Conservation (phyloP, 2,888 invertebrate genomes). For the Ctenicera cuprea region DNA sequence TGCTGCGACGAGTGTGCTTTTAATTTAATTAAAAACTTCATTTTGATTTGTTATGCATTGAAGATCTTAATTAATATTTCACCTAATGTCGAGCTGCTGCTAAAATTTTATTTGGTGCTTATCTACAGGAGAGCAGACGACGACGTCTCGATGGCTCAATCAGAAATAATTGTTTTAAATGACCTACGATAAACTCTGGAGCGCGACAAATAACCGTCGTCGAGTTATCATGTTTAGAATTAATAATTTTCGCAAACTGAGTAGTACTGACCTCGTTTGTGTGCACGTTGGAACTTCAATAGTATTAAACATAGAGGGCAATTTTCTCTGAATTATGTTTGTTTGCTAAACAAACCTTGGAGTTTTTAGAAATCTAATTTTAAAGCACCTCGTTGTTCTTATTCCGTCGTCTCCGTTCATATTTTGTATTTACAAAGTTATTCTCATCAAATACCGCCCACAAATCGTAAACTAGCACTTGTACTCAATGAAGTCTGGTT, state of each 20-base stretch:
- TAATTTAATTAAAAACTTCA: neutral
- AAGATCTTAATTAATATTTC: constrained; percentile 1
- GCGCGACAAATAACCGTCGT: constrained; percentile 4
- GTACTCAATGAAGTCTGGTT: no score
- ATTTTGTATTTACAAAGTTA: no score
- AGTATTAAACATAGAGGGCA: constrained; percentile 2
- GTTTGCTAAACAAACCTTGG: constrained; percentile 21
- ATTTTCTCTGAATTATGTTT: constrained; percentile 16
- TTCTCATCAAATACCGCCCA: no score
- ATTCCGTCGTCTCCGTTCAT: no score
- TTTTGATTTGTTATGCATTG: neutral
- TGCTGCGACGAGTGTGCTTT: no score
- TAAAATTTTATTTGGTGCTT: no score
- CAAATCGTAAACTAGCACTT: no score
- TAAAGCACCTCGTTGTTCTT: neutral
- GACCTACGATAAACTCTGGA: constrained; percentile 9
- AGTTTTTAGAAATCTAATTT: constrained; percentile 20
- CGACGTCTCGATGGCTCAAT: constrained; percentile 5
- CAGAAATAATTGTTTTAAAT: constrained; percentile 10
- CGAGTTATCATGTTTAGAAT: constrained; percentile 9
- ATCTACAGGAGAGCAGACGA: neutral
- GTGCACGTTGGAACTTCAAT: neutral
- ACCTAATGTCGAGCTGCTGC: no score
- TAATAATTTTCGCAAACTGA: constrained; percentile 2
- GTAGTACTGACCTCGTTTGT: constrained; percentile 23